A percentile compares a stretch with the other conserved stretches of the same genome.
phyloP scores from a whole-genome alignment of 2,797 vertebrate genomes.

The Siniperca scherzeri region DNA sequence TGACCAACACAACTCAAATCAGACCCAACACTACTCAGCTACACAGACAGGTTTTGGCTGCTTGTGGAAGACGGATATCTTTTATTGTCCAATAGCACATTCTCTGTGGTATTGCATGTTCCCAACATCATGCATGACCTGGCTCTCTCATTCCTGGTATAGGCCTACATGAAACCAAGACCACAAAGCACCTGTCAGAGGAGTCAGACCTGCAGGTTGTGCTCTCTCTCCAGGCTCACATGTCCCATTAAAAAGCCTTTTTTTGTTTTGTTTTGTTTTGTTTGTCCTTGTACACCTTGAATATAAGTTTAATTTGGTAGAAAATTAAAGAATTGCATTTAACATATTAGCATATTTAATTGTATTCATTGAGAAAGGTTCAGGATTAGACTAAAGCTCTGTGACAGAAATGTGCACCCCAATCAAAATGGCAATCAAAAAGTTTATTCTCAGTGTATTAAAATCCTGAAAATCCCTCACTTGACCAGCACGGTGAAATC shows the following conservation, averaged over 20 bases:
- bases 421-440: not conserved
- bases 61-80: not conserved
- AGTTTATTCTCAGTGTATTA: not conserved
- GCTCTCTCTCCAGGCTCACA: too few relatives aligned
- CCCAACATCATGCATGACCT: not conserved
- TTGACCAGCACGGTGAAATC: not conserved
- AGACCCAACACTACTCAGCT: not conserved
- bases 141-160: not conserved
- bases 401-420: not conserved
- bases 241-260: too few relatives aligned
- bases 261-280: too few relatives aligned
- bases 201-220: too few relatives aligned
- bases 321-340: too few relatives aligned
- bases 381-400: not conserved
- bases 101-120: not conserved
- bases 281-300: too few relatives aligned
- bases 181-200: too few relatives aligned
- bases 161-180: not conserved
- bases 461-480: not conserved
- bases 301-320: too few relatives aligned
- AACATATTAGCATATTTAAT: too few relatives aligned
- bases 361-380: not conserved
- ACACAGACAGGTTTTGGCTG: not conserved
- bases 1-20: not conserved
- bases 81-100: not conserved